A percentile compares a stretch with the other conserved stretches of the same genome.
These are phyloP conservation scores for Chondrosia reniformis DNA, from an alignment of 37 sponge, comb jelly and placozoan genomes.

Conservation along the genomic window DNA sequence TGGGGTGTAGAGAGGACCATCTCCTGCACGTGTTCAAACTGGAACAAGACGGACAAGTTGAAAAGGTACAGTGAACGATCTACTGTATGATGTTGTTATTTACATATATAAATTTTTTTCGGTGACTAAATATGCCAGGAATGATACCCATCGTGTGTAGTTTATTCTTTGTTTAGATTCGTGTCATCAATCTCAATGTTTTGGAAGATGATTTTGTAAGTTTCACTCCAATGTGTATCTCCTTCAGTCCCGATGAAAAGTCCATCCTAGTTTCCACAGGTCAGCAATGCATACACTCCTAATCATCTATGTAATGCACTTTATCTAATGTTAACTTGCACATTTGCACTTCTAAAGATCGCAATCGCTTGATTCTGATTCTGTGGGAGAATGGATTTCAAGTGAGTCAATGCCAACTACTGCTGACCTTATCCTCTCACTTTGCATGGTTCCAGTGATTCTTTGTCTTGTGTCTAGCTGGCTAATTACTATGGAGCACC, in stretches of 20 bases:
- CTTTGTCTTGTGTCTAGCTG: constrained; percentile 21
- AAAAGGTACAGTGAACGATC: too few relatives aligned
- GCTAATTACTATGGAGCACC: constrained; percentile 82
- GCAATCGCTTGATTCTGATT: constrained; percentile 63
- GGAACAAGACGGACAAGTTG: not conserved
- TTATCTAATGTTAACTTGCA: too few relatives aligned
- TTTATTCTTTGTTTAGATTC: constrained; percentile 16
- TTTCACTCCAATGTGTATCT: constrained; percentile 77
- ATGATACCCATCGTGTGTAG: too few relatives aligned
- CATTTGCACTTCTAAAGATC: too few relatives aligned
- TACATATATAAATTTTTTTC: too few relatives aligned
- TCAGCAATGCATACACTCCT: too few relatives aligned
- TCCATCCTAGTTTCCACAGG: constrained; percentile 80
- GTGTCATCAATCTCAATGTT: constrained; percentile 76
- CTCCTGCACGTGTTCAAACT: constrained; percentile 27
- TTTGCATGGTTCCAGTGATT: not conserved
- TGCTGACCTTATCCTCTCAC: not conserved
- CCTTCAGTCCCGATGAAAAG: constrained; percentile 66
- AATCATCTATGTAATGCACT: not conserved
- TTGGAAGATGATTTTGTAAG: constrained; percentile 83
- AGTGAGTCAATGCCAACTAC: constrained; percentile 3
- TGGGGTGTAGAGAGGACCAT: constrained; percentile 25
- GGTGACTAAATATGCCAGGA: too few relatives aligned
- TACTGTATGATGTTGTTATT: too few relatives aligned
- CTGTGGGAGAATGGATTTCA: constrained; percentile 62